A percentile compares a stretch with the other conserved stretches of the same genome.
Evolutionary conservation across 1,140 invertebrate species (phyloP).

Genomic region (Leucophenga varia): DNA sequence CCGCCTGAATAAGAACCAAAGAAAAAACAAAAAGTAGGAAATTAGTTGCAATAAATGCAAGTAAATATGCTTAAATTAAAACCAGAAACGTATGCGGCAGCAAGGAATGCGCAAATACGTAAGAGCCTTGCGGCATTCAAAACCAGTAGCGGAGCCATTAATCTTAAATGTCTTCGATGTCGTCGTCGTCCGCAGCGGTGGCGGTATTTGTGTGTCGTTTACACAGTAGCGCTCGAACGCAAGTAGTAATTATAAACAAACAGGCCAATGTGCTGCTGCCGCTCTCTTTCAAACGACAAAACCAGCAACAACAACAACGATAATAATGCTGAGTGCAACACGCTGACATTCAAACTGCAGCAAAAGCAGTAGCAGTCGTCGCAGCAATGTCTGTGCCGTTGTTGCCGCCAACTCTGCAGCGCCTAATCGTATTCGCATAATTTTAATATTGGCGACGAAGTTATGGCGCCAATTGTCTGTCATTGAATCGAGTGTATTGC

Average conservation of each 20-base stretch:
- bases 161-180: constrained; percentile 36
- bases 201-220: constrained; percentile 19
- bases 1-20: constrained; percentile 25
- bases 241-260: constrained; percentile 54
- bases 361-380: neutral
- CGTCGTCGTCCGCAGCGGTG: neutral
- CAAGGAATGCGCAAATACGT: too few species aligned
- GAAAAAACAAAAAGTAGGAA: neutral
- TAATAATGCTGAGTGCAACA: too few species aligned
- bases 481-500: too few species aligned
- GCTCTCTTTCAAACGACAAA: too few species aligned
- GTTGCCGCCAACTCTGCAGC: constrained; percentile 16
- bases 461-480: constrained; percentile 48
- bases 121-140: too few species aligned
- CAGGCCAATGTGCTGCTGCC: constrained; percentile 18
- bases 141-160: constrained; percentile 46
- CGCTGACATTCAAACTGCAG: too few species aligned
- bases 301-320: too few species aligned
- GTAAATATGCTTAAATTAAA: too few species aligned
- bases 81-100: too few species aligned
- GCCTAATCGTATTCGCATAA: constrained; percentile 19
- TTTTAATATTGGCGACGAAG: constrained; percentile 13
- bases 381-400: constrained; percentile 2
- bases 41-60: constrained; percentile 6
- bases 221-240: too few species aligned